Evolutionary conservation across 2,888 invertebrate genomes (phyloP), one percentile per base, ranked within the genome.

Genomic region (Mesochorus sp.): DNA sequence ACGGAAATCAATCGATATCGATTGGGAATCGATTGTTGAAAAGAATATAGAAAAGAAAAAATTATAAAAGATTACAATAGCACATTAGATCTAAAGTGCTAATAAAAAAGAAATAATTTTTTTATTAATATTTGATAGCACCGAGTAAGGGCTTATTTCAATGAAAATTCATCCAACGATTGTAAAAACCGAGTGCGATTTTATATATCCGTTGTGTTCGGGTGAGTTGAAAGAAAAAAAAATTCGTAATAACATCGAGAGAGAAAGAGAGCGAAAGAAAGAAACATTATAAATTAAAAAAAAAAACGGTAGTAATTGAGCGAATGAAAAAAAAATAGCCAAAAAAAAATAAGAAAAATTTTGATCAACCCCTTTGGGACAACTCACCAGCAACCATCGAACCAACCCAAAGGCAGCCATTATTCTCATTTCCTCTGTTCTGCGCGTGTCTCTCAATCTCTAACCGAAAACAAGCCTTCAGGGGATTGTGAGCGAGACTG

Each of bases 341-440:
- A 53, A 79, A 74, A 47, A 51, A 75, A 79, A 76, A 82, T 74
- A 82, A 80, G 82, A 84, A 85, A 85, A 88, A 88, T 89, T 88
- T 90, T 82, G 88, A 87, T 87, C 84, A 87, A 88, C 88, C 88
- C 88, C 87, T 78, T 87, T 83, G 88, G 90, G 89, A 88, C 87
- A 89, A 90, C 91, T 91, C 90, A 91, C 91, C 91, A 88, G 86
- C 85, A 85, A 86, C 85, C 88, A 87, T 88, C 88, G 89, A 88
- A 89, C 88, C 89, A 90, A 90, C 90, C 90, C 89, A 88, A 89
- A 89, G 90, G 86, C 90, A 89, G 90, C 90, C 90, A 87, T 83
- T 86, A 87, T 67, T 70, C 47, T 74, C 57, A 55, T 39, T 51
- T 68, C 86, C 86, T 90, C 88, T 88, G 88, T 85, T 87, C 85